Percentiles rank a stretch among this genome's conserved stretches.
phyloP scores from a whole-genome alignment of 2,888 invertebrate species.

The Thecophora atra region DNA sequence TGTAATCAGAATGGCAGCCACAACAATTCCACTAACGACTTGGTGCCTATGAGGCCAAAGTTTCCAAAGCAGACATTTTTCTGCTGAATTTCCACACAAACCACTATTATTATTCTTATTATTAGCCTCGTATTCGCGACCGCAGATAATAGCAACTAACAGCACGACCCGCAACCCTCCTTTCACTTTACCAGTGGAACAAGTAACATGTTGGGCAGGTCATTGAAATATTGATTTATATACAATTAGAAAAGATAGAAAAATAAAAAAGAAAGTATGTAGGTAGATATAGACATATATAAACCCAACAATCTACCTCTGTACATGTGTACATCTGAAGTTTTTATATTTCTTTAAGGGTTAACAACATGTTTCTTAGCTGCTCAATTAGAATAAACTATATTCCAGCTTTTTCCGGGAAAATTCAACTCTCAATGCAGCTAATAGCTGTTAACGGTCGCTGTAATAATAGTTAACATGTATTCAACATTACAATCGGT shows the following conservation, averaged over 20 bases:
- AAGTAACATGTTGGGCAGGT: conserved; percentile 18
- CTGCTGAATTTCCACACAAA: background rate
- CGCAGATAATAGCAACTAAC: too few species aligned
- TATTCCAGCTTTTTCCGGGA: background rate
- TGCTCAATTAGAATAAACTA: background rate
- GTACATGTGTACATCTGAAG: background rate
- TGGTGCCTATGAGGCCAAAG: background rate
- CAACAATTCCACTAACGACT: background rate
- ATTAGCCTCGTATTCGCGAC: too few species aligned
- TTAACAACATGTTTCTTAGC: background rate
- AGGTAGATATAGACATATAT: background rate
- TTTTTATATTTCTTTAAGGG: background rate
- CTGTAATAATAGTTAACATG: conserved; percentile 1
- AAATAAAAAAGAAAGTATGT: background rate
- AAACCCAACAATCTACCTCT: background rate
- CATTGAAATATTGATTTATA: conserved; percentile 33
- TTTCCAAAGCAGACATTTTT: background rate
- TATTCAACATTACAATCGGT: too few species aligned
- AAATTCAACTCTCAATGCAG: background rate
- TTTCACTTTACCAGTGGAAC: background rate
- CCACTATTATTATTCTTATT: background rate
- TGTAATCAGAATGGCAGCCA: background rate
- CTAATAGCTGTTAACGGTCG: conserved; percentile 1
- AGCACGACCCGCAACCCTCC: background rate
- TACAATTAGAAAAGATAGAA: background rate